These are phyloP conservation scores for Catocala nupta DNA, from an alignment of 2,888 invertebrate genomes.

Conservation along the genomic window DNA sequence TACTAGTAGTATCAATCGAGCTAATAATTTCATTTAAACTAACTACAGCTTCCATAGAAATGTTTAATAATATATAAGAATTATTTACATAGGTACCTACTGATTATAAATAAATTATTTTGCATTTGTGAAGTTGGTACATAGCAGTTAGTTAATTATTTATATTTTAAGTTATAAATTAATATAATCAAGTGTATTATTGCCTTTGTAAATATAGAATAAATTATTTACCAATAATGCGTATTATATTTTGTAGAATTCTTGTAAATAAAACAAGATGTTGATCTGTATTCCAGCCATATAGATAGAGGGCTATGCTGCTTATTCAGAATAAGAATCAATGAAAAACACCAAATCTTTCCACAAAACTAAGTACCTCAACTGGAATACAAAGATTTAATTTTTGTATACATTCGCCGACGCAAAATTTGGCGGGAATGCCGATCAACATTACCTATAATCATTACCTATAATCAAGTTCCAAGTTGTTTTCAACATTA, in stretches of 20 bases:
- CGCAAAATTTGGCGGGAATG: too few species aligned
- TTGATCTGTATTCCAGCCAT: too few species aligned
- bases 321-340: too few species aligned
- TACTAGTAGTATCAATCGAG: constrained; percentile 1
- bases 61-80: constrained; percentile 3
- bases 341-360: too few species aligned
- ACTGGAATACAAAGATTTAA: too few species aligned
- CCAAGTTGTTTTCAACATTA: too few species aligned
- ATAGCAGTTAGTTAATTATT: constrained; percentile 25
- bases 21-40: constrained; percentile 14
- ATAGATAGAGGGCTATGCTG: too few species aligned
- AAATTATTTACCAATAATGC: constrained; percentile 31
- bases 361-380: too few species aligned
- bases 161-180: constrained; percentile 36
- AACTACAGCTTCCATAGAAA: constrained; percentile 9
- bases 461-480: too few species aligned
- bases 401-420: too few species aligned
- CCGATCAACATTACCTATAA: too few species aligned
- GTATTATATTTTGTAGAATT: background rate
- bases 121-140: constrained; percentile 30
- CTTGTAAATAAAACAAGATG: too few species aligned
- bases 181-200: constrained; percentile 44
- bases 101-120: constrained; percentile 34
- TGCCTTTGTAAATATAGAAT: constrained; percentile 50
- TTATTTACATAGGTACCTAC: constrained; percentile 6